Evolutionary conservation across 2,888 invertebrate species (phyloP), one percentile per base, ranked within the genome.

Genomic region (Agrilus biguttatus): DNA sequence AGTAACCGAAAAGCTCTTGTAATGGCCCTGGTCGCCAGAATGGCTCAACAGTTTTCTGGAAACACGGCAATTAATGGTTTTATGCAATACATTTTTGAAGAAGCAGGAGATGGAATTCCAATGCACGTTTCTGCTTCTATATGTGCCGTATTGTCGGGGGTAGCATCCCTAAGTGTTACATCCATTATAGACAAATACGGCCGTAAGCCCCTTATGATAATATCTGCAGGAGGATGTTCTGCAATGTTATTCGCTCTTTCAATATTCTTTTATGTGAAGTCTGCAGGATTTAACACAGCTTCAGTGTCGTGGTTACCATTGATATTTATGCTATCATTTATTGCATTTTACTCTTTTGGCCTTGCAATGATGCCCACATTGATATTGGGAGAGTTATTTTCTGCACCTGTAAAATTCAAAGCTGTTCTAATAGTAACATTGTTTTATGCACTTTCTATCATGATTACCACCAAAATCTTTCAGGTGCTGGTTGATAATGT

Each of bases 111-210:
- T 38, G 56, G 61, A 19, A 60, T 75, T 36, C 56, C 64, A 36
- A 65, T 72, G 1, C 68, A 71, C 50, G 63, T 71, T 46, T 69
- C 72, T 40, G 71, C 74, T 4, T 71, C 74, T 12, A 69, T 74
- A 45, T 62, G 73, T 40, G 74, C 73, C 41, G 67, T 69, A 40
- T 70, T 73, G 32, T 74, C 74, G 61, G 66, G 74, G 1, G 62
- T 73, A 2, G 70, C 74, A 5, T 73, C 75, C 46, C 62, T 69
- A 33, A 60, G 74, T 12, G 72, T 74, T 3, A 71, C 75, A 2
- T 56, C 72, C 34, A 62, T 76, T 2, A 72, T 75, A 19, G 81
- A 82, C 55, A 69, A 71, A 36, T 70, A 74, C 13, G 80, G 81
- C 14, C 67, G 81, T 40, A 73, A 75, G 45, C 73, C 74, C 3